Evolutionary conservation across 2,797 vertebrate species (phyloP).

Genomic region (Peromyscus eremicus): DNA sequence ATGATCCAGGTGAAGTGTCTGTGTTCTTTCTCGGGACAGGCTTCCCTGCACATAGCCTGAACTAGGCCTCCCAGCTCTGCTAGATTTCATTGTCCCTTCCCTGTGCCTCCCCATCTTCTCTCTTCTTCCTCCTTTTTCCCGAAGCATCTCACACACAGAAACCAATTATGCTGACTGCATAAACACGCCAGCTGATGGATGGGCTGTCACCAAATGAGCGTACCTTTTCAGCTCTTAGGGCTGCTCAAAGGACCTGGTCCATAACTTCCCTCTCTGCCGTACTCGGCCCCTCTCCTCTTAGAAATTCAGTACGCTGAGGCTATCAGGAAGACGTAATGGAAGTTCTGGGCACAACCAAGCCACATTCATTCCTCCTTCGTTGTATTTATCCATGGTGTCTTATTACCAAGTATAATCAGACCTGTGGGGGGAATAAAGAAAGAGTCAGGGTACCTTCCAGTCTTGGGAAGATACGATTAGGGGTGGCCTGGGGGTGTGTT

Average conservation of each 20-base stretch:
- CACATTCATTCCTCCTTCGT: neutral
- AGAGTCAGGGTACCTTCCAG: neutral
- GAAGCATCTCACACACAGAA: neutral
- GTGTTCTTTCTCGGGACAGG: rapidly evolving
- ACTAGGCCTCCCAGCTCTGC: neutral
- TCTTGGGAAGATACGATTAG: neutral
- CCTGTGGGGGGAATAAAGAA: neutral
- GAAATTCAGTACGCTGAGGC: neutral
- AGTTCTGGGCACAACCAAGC: rapidly evolving
- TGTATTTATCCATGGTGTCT: neutral
- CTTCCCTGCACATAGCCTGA: neutral
- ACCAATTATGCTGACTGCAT: neutral
- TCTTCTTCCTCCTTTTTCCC: neutral
- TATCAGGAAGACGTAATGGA: neutral
- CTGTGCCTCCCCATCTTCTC: neutral
- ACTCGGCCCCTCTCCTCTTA: neutral
- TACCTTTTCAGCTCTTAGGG: neutral
- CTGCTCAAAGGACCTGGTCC: neutral
- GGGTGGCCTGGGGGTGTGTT: rapidly evolving
- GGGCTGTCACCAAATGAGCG: neutral
- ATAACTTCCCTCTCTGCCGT: no score
- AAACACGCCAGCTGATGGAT: neutral
- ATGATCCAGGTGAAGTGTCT: neutral
- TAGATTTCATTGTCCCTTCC: neutral
- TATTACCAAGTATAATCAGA: neutral